Evolutionary conservation across 64 coral and sea anemone genomes (phyloP).

Genomic region (Anthopleura sola): DNA sequence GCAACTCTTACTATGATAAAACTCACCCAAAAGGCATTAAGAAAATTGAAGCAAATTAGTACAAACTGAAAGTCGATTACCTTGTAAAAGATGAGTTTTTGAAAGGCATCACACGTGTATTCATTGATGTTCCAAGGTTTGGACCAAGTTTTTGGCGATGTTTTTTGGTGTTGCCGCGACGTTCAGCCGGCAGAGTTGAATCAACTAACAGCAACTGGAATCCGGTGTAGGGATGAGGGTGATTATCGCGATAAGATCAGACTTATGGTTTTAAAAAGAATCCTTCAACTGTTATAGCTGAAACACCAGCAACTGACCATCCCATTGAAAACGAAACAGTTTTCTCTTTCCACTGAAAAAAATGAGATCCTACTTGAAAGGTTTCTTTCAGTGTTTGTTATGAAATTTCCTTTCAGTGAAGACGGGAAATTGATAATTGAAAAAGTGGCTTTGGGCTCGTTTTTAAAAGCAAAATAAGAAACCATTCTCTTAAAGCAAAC

Average conservation of each 20-base stretch:
- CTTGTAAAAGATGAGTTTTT: background rate
- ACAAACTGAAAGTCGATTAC: background rate
- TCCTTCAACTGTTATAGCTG: constrained; percentile 1
- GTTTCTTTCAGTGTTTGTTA: background rate
- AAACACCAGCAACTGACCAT: background rate
- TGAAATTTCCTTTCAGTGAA: background rate
- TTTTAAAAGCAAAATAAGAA: background rate
- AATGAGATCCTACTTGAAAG: background rate
- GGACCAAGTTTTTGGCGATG: background rate
- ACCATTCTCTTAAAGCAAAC: background rate
- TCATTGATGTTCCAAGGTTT: background rate
- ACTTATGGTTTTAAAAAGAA: background rate
- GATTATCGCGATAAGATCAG: background rate
- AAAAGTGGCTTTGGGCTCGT: background rate
- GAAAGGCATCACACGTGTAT: background rate
- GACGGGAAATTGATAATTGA: background rate
- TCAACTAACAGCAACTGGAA: background rate
- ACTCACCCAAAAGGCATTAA: background rate
- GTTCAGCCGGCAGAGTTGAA: background rate
- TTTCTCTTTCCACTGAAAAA: background rate
- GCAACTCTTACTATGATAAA: background rate
- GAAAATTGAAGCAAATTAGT: background rate
- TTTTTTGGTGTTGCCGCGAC: background rate
- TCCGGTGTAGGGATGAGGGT: background rate
- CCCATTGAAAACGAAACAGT: background rate